Conservation (phyloP, 2,888 invertebrate species). For the Epinotia brunnichana region DNA sequence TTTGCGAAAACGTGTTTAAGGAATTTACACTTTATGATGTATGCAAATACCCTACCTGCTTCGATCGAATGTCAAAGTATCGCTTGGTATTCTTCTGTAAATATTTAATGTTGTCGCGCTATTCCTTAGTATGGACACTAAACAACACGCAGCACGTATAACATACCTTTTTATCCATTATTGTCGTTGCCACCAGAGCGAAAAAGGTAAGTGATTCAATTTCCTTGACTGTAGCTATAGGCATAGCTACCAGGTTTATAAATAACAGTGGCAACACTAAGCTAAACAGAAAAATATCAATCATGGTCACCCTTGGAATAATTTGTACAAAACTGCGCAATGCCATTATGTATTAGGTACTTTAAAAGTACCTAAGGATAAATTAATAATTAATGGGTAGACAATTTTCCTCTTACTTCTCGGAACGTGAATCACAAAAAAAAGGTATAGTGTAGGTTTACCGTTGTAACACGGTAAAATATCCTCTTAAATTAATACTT, state of each 20-base stretch:
- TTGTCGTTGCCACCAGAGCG: too few relatives aligned
- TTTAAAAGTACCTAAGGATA: neutral
- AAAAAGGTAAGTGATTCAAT: too few relatives aligned
- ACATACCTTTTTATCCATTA: too few relatives aligned
- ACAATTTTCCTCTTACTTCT: constrained; percentile 3
- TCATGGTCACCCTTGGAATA: neutral
- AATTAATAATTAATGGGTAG: neutral
- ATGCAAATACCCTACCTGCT: neutral
- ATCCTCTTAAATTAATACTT: constrained; percentile 20
- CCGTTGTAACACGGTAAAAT: neutral
- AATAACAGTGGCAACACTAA: too few relatives aligned
- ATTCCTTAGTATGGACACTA: neutral
- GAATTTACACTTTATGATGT: constrained; percentile 3
- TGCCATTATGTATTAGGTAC: neutral
- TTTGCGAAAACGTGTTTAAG: constrained; percentile 1
- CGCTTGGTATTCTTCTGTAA: neutral
- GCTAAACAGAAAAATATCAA: too few relatives aligned
- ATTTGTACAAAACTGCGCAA: neutral
- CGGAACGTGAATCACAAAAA: neutral
- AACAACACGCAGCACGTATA: too few relatives aligned
- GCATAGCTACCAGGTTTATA: too few relatives aligned
- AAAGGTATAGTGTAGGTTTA: neutral
- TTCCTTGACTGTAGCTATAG: too few relatives aligned
- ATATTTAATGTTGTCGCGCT: too few relatives aligned
- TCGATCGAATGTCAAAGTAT: neutral